Evolutionary conservation across 2,113 vertebrate species (phyloP).

Genomic region (Percopsis transmontana): DNA sequence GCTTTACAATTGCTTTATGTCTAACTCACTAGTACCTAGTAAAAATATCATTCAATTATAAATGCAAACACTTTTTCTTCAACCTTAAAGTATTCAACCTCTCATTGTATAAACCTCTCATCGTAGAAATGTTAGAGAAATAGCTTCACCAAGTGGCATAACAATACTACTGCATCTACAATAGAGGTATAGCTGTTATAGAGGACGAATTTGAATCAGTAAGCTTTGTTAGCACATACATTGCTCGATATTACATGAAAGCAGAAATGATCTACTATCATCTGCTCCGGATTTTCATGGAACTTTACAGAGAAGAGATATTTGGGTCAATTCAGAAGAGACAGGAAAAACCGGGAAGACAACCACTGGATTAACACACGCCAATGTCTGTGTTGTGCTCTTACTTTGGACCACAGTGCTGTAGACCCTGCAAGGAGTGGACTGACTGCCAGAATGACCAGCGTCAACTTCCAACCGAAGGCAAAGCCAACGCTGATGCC

Average conservation of each 20-base stretch:
- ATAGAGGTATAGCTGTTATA: not conserved
- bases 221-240: not conserved
- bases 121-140: conserved; percentile 20
- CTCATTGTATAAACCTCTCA: not conserved
- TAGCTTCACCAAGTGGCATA: conserved; percentile 53
- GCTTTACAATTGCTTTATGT: not conserved
- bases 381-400: too few relatives aligned
- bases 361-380: too few relatives aligned
- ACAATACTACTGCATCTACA: not conserved
- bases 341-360: too few relatives aligned
- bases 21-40: not conserved
- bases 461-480: conserved; percentile 79
- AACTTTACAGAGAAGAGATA: not conserved
- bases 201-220: not conserved
- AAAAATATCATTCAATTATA: not conserved
- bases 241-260: not conserved
- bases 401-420: conserved; percentile 74
- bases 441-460: conserved; percentile 78
- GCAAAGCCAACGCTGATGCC: conserved; percentile 77
- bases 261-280: not conserved
- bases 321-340: too few relatives aligned
- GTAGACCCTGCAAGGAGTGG: conserved; percentile 73
- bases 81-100: too few relatives aligned
- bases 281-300: too few relatives aligned
- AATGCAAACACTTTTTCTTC: not conserved